A percentile compares a stretch with the other conserved stretches of the same genome.
Evolutionary conservation across 2,797 vertebrate genomes (phyloP).

Genomic region (Siniperca obscura): DNA sequence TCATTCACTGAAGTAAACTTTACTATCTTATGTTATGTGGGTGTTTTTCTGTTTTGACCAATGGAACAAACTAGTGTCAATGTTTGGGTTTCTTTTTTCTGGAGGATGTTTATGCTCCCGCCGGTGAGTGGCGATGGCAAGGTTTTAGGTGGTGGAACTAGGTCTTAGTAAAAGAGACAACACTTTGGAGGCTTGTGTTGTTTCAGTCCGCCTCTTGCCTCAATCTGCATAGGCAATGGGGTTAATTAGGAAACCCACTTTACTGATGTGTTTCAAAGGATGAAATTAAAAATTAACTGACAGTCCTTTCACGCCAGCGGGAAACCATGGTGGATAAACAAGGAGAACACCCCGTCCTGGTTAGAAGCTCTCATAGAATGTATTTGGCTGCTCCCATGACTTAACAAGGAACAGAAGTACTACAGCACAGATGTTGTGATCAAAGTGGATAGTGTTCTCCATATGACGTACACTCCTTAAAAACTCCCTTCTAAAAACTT

Average conservation of each 20-base stretch:
- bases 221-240: constrained; percentile 80
- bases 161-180: constrained; percentile 73
- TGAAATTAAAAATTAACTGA: constrained; percentile 81
- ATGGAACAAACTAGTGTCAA: constrained; percentile 6
- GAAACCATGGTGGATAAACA: constrained; percentile 74
- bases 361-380: constrained; percentile 68
- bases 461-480: constrained; percentile 24
- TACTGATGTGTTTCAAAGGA: constrained; percentile 83
- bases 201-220: constrained; percentile 70
- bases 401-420: constrained; percentile 66
- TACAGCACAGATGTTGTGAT: constrained; percentile 71
- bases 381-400: constrained; percentile 63
- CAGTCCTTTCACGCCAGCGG: constrained; percentile 71
- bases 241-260: constrained; percentile 84
- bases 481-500: constrained; percentile 47
- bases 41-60: constrained; percentile 37
- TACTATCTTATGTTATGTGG: constrained; percentile 5
- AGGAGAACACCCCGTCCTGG: constrained; percentile 71
- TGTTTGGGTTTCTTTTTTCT: constrained; percentile 21
- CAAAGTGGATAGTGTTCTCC: constrained; percentile 68
- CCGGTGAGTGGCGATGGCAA: constrained; percentile 20
- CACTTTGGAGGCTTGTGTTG: constrained; percentile 66
- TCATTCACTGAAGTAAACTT: constrained; percentile 46
- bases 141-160: constrained; percentile 63
- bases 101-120: constrained; percentile 9